Evolutionary conservation across 2,113 vertebrate species (phyloP).

Genomic region (Ceuthmochares aereus): DNA sequence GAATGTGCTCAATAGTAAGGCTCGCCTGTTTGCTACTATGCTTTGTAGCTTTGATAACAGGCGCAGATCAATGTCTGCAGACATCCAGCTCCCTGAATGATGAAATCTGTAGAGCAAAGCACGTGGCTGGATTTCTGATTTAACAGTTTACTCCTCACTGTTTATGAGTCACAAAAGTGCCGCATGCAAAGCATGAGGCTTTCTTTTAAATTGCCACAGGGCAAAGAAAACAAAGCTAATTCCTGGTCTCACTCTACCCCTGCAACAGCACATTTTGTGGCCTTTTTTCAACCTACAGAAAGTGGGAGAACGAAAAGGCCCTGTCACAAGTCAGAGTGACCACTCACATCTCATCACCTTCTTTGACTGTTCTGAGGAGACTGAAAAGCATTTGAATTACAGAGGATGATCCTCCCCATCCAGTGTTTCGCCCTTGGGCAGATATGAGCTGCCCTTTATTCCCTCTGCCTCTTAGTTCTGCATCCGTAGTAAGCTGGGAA

Average conservation of each 20-base stretch:
- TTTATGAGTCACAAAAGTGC: not conserved
- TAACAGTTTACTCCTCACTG: not conserved
- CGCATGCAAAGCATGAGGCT: not conserved
- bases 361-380: not conserved
- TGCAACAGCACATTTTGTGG: not conserved
- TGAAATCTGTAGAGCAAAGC: not conserved
- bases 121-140: not conserved
- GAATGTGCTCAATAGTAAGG: not conserved
- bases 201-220: not conserved
- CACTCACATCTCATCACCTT: accelerated
- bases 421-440: not conserved
- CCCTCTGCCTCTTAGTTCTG: not conserved
- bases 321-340: not conserved
- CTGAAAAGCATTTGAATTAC: not conserved
- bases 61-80: slow-evolving; percentile 25
- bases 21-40: not conserved
- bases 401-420: not conserved
- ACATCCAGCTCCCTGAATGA: not conserved
- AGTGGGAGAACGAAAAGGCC: not conserved
- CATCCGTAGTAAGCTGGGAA: not conserved
- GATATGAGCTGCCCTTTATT: not conserved
- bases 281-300: not conserved
- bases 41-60: slow-evolving; percentile 17
- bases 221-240: not conserved
- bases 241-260: not conserved